Evolutionary conservation across 2,888 invertebrate species (phyloP), one percentile per base, ranked within the genome.

Genomic region (Heliconius sara): DNA sequence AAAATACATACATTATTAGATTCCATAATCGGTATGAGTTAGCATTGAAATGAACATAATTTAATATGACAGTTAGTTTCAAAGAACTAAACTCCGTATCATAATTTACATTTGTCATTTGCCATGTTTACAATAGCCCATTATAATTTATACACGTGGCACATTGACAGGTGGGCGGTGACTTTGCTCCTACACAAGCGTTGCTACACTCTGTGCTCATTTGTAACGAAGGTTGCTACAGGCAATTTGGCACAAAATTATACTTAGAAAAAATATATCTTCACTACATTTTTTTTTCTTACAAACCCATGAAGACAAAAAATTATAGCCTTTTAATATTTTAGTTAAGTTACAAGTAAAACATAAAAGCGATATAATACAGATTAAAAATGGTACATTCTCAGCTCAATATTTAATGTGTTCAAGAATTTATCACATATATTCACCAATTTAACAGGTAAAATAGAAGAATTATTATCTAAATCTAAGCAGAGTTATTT

Each of bases 141-240:
- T 39, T 25, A 39, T 25, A 74, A 63, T 43, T 47, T 43, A 27
- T 43, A 43, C 65, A 52, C 52, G 63, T 72, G 71, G 63, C 60
- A 74, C 22, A n/a, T 76, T 76, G 66, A 80, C 78, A 60, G 84
- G 84, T 87, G 84, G 87, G 88, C 86, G 87, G 81, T 78, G 85
- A 81, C 85, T 85, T 84, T 85, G 86, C 86, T 81, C 86, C 88
- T 85, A 88, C 87, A 81, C 84, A n/a, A 19, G 25, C 6, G 47
- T 77, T 68, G 60, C 77, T 67, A 30, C 73, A 80, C 39, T 57
- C 22, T 34, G 34, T 78, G 43, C 66, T 47, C 52, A 73, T 52
- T 65, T 66, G 67, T 27, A 34, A 57, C 25, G 52, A 72, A 67
- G 73, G 57, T 57, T 73, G 25, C n/a, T 57, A n/a, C 3, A 22